Base-by-base conservation (phyloP, 2,113 vertebrate genomes). In the Lonchura striata region DNA sequence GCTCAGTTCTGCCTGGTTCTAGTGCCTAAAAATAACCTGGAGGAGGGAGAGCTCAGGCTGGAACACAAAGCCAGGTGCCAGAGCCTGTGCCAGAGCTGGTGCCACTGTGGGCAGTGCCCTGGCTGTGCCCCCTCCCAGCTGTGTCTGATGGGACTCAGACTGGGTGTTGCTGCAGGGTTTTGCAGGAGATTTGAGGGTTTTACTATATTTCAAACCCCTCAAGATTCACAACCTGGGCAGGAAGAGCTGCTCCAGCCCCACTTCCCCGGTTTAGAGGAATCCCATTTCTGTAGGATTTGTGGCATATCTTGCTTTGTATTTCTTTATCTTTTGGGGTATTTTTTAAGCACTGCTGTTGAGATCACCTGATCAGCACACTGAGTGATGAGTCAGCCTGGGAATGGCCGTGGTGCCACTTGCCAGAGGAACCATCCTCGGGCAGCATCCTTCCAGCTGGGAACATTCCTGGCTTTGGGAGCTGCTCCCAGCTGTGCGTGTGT, bases 311-410 rank as follows among this genome's bases (percentile, higher is more conserved):
- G 44, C 9, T 66, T 52, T 61, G 68, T n/a, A 4, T 65, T 92
- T 41, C 44, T 65, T 41, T 44, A 41, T 33, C 5, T 31, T 60
- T 75, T 19, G 7, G 71, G 47, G 24, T 65, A 13, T 70, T 84
- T 80, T 83, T 28, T 1, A 86, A 77, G 59, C 74, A 3, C 44
- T 95, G 35, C 56, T 4, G 66, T 24, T 75, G n/a, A 35, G 83
- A 52, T 82, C 82, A 90, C 81, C 91, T 15, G 52, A 78, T 85
- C 80, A 79, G 89, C 76, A 50, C 22, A 41, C 1, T 63, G 79
- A 66, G 39, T 75, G 25, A 75, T 95, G 89, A 94, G 86, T 94
- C 94, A 92, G 52, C 86, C 88, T 90, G 46, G 69, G 69, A n/a
- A 75, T 52, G 53, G 78, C 78, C 10, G 4, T 41, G 71, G 63